These are phyloP conservation scores for Scyliorhinus canicula DNA, from an alignment of 2,797 vertebrate species.

Conservation along the genomic window DNA sequence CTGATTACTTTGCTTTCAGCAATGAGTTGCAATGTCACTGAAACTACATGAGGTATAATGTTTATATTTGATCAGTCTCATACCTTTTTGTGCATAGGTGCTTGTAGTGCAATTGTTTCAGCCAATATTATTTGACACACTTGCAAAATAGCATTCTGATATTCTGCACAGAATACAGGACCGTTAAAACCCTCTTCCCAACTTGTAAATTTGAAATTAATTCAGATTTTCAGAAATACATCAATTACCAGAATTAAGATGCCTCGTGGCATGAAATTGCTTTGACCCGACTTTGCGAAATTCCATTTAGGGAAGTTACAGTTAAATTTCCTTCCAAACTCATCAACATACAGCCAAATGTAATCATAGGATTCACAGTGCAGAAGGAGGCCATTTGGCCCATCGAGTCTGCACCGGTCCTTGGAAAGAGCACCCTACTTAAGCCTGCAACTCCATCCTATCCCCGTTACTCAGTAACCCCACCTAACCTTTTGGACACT, in stretches of 20 bases:
- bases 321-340: background rate
- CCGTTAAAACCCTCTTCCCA: background rate
- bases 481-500: no score
- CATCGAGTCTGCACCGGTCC: no score
- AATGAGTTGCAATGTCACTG: slow-evolving; percentile 44
- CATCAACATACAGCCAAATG: background rate
- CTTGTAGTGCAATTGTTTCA: background rate
- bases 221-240: background rate
- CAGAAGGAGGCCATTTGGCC: no score
- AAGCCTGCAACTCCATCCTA: no score
- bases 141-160: background rate
- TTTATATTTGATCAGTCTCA: slow-evolving; percentile 42
- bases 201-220: background rate
- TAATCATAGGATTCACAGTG: no score
- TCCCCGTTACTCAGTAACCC: no score
- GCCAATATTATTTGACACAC: background rate
- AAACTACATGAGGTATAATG: slow-evolving; percentile 43
- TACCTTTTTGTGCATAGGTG: slow-evolving; percentile 34
- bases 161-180: background rate
- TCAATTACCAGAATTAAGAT: background rate
- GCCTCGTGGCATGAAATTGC: background rate
- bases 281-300: background rate
- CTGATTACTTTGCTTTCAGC: slow-evolving; percentile 20
- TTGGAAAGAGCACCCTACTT: no score
- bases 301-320: background rate